phyloP scores from a whole-genome alignment of 1,140 invertebrate genomes.

The Hylaeus anthracinus region DNA sequence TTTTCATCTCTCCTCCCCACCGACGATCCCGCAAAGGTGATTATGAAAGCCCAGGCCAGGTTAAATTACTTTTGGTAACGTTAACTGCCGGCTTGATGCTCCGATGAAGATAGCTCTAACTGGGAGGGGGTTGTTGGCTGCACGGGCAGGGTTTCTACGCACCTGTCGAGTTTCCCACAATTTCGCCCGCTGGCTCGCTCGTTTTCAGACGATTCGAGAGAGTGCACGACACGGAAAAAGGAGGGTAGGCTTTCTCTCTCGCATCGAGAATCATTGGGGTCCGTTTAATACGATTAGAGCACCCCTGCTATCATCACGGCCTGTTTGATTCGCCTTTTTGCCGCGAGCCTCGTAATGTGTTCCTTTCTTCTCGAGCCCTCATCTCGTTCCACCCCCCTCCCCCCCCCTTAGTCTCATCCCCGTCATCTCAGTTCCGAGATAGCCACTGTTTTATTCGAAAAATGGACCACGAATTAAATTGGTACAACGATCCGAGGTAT shows the following conservation, averaged over 20 bases:
- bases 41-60: constrained; percentile 57
- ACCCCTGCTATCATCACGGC: constrained; percentile 59
- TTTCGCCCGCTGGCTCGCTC: constrained; percentile 53
- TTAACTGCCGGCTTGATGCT: constrained; percentile 57
- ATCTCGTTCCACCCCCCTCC: background rate
- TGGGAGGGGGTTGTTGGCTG: constrained; percentile 30
- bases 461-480: too few species aligned
- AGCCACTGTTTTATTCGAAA: too few species aligned
- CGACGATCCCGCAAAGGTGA: constrained; percentile 47
- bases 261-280: constrained; percentile 58
- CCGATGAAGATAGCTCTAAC: constrained; percentile 60
- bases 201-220: constrained; percentile 59
- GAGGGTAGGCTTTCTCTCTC: background rate
- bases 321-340: constrained; percentile 65
- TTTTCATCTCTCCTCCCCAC: background rate
- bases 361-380: constrained; percentile 37
- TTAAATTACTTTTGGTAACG: constrained; percentile 67
- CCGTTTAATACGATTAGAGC: constrained; percentile 66
- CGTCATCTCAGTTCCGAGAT: too few species aligned
- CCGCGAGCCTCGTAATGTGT: constrained; percentile 54
- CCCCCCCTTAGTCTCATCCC: background rate
- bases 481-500: too few species aligned
- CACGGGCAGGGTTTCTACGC: constrained; percentile 40
- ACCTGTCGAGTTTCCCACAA: constrained; percentile 67
- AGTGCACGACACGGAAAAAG: constrained; percentile 33